These are phyloP conservation scores for Amphimallon solstitiale DNA, from an alignment of 2,888 invertebrate genomes.

Conservation along the genomic window DNA sequence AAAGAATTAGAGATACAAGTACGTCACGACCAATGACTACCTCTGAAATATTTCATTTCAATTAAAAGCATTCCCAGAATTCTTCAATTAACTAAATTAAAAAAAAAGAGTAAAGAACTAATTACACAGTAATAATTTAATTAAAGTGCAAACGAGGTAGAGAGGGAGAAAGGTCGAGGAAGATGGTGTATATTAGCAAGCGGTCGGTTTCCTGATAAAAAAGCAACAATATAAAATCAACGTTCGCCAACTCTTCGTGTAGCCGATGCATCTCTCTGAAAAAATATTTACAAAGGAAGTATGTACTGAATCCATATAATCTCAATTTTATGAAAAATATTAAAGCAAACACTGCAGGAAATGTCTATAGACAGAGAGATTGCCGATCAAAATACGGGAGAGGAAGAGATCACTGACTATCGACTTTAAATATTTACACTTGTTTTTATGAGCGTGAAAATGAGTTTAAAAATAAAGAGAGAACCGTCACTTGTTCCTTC, in stretches of 20 bases:
- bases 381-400: slow-evolving; percentile 61
- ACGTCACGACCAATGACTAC: not conserved
- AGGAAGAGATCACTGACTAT: slow-evolving; percentile 60
- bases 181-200: not conserved
- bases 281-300: slow-evolving; percentile 62
- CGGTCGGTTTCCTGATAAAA: not conserved
- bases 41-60: slow-evolving; percentile 27
- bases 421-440: slow-evolving; percentile 63
- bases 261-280: slow-evolving; percentile 50
- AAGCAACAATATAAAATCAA: slow-evolving; percentile 17
- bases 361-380: slow-evolving; percentile 64
- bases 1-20: not conserved
- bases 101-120: slow-evolving; percentile 16
- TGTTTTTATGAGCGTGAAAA: slow-evolving; percentile 59
- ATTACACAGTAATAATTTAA: slow-evolving; percentile 34
- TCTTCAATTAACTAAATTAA: slow-evolving; percentile 29
- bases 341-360: slow-evolving; percentile 62
- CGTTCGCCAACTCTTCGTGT: not conserved
- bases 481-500: slow-evolving; percentile 45
- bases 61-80: slow-evolving; percentile 10
- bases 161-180: slow-evolving; percentile 3
- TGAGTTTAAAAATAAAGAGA: slow-evolving; percentile 57
- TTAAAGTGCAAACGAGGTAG: slow-evolving; percentile 9
- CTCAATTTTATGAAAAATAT: slow-evolving; percentile 64
- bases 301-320: slow-evolving; percentile 62